Base-by-base conservation (phyloP, 2,888 invertebrate species). In the Drosophila longiperda region DNA sequence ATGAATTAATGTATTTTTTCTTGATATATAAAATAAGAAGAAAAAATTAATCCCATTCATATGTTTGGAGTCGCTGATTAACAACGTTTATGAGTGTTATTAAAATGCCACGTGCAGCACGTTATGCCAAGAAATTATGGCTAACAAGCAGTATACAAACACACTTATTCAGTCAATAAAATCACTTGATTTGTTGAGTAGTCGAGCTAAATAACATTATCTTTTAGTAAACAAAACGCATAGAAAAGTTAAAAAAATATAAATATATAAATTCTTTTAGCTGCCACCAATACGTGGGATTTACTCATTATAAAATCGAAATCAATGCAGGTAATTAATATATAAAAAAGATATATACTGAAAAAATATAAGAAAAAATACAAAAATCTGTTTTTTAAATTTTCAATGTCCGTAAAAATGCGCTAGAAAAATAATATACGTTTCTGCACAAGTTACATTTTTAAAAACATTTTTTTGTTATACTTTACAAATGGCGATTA, bases 31-130 rank as follows among this genome's bases (percentile, higher is more conserved):
- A 20, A 42, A 17, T 29, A 54, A 36, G 52, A 48, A n/a, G 15
- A n/a, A 11, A 29, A 50, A 29, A 50, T 8, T 38, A 42, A 42
- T 54, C 15, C 17, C 49, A 71, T 59, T 67, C 54, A 50, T 45
- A 50, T 63, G 64, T 76, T 63, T 74, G 49, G 49, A 32, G 48
- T 57, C 36, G 75, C 69, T 65, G 74, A 72, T 77, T 72, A 61
- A 48, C 20, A 45, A 50, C 4, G 42, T 62, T 61, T 34, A 26
- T 59, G 23, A 52, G 67, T 53, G 70, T 40, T 77, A 80, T 86
- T 83, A 73, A 70, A 83, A 66, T 73, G 87, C 64, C 87, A 83
- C 81, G 74, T 77, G 81, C 81, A 52, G 52, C 80, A 74, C 80
- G 79, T 50, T 66, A n/a, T 26, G 26, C 33, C 61, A 60, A 57